Evolutionary conservation across 1,140 invertebrate species (phyloP), one percentile per base, ranked within the genome.

Genomic region (Planococcus citri): DNA sequence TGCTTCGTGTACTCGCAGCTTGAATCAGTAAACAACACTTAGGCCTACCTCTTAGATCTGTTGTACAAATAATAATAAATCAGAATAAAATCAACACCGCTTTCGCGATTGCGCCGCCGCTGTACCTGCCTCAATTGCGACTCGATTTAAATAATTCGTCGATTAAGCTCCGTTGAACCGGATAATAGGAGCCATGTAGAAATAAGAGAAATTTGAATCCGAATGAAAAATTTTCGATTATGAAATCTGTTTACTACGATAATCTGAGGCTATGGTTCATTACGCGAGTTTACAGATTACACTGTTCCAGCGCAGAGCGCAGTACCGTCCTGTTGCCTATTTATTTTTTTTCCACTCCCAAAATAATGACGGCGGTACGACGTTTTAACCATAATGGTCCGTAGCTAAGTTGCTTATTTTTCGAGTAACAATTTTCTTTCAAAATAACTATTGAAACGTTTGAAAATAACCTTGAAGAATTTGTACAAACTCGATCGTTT

Each of bases 201-300:
- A 51, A 51, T 51, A 51, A 51, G 41, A 51, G 41, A 51, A 51
- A 51, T 51, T 51, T 51, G 41, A 51, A 51, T 51, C 17, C 41
- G 41, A 51, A 6, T 51, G 41, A 51, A 51, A 51, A 51, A 51
- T 51, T 51, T 51, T 51, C 17, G 41, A 51, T 51, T 51, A 51
- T 51, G 41, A 51, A 51, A 51, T 51, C 41, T 3, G n/a, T 51
- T 51, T 51, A 51, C 41, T 14, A 51, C 41, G 10, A 51, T 51
- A 51, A 51, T 51, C 41, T 20, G 41, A 14, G 12, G 41, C 17
- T 51, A 51, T 51, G 41, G 41, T 51, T 51, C 12, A 51, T 51
- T 51, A 51, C 41, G 17, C 41, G 6, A 51, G 41, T 51, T 51
- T 51, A 51, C 41, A 9, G 41, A 20, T 51, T 51, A 17, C 17